Evolutionary conservation across 2,797 vertebrate genomes (phyloP).

Genomic region (Hipposideros larvatus): DNA sequence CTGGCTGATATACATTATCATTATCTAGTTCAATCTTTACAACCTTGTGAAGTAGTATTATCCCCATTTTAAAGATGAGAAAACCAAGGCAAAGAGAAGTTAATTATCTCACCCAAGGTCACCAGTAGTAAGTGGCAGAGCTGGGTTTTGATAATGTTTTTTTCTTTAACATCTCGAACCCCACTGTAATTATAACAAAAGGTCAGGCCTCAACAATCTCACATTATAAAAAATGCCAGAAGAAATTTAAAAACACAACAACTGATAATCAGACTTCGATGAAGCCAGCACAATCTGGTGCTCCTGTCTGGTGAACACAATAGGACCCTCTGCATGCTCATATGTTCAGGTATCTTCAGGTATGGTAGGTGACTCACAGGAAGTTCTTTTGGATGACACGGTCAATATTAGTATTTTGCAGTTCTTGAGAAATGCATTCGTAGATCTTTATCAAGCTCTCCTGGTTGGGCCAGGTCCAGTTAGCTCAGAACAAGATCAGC

Average conservation of each 20-base stretch:
- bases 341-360: neutral
- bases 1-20: neutral
- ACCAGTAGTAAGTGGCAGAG: neutral
- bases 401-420: neutral
- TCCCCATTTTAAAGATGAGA: neutral
- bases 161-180: neutral
- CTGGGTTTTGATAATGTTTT: neutral
- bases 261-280: neutral
- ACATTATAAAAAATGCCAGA: neutral
- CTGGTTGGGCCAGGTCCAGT: neutral
- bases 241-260: conserved; percentile 8
- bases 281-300: neutral
- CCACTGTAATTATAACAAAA: neutral
- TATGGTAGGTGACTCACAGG: neutral
- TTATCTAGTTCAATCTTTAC: neutral
- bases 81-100: conserved; percentile 19
- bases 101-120: neutral
- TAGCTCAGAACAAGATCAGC: neutral
- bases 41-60: neutral
- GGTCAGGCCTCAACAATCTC: neutral
- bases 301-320: neutral
- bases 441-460: neutral
- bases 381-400: neutral
- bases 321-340: neutral
- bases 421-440: neutral